These are phyloP conservation scores for Eretmochelys imbricata DNA, from an alignment of 2,113 vertebrate species.

Conservation along the genomic window DNA sequence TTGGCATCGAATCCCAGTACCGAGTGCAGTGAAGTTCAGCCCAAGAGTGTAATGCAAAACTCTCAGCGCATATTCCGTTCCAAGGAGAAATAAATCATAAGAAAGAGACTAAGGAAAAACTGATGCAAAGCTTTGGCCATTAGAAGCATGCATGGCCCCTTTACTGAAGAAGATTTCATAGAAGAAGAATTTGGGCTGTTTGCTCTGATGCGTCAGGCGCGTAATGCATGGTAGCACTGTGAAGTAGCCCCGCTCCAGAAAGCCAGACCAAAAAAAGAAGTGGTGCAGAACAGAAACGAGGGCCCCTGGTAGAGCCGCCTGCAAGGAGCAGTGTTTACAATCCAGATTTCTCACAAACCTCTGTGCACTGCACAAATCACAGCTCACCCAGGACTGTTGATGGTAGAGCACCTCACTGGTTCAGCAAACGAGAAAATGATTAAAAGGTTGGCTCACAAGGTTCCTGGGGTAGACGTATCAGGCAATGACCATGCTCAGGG, in stretches of 20 bases:
- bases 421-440: accelerated
- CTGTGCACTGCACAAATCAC: slow-evolving; percentile 8
- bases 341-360: slow-evolving; percentile 54
- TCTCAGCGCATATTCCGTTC: slow-evolving; percentile 39
- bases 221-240: slow-evolving; percentile 54
- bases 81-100: slow-evolving; percentile 41
- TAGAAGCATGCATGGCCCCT: slow-evolving; percentile 50
- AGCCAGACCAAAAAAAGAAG: slow-evolving; percentile 72
- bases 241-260: slow-evolving; percentile 50
- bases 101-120: slow-evolving; percentile 9
- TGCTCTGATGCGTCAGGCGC: slow-evolving; percentile 32
- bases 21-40: slow-evolving; percentile 53
- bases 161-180: slow-evolving; percentile 50
- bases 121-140: slow-evolving; percentile 41
- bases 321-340: slow-evolving; percentile 40
- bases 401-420: background rate
- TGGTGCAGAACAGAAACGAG: slow-evolving; percentile 61
- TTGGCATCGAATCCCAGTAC: slow-evolving; percentile 12
- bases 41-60: slow-evolving; percentile 33
- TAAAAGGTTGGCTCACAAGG: background rate
- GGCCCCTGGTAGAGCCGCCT: slow-evolving; percentile 58
- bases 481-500: background rate
- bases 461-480: background rate
- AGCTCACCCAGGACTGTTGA: background rate
- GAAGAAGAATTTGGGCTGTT: slow-evolving; percentile 72